Conservation (phyloP, 2,888 invertebrate genomes). For the Adelphocoris suturalis region DNA sequence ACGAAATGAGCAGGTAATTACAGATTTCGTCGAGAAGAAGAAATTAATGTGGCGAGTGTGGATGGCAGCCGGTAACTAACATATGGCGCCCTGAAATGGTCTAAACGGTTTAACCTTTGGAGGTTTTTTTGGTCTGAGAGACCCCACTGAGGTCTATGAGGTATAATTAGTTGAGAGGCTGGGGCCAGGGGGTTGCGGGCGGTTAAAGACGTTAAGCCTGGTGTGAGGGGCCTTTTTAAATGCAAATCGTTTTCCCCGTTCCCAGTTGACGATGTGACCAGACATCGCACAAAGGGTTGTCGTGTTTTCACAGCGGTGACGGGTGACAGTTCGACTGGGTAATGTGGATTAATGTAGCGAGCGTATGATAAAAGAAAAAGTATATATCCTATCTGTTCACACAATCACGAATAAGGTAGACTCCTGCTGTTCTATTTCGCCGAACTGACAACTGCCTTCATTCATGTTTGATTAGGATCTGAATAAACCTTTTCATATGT, state of each 20-base stretch:
- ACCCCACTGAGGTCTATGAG: conserved; percentile 2
- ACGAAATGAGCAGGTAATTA: conserved; percentile 7
- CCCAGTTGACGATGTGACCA: no score
- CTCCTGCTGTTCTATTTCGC: no score
- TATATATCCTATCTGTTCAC: no score
- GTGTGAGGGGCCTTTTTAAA: not conserved
- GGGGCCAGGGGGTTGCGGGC: not conserved
- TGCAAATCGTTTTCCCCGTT: not conserved
- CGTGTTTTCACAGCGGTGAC: no score
- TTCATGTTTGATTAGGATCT: no score
- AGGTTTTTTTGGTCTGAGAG: not conserved
- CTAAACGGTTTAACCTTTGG: conserved; percentile 25
- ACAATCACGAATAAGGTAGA: no score
- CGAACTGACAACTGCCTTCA: no score
- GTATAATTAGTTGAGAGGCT: not conserved
- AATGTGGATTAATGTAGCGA: no score
- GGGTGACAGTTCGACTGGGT: no score
- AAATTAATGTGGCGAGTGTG: conserved; percentile 8
- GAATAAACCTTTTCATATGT: no score
- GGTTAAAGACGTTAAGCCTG: not conserved
- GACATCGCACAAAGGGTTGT: no score
- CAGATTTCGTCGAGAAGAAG: conserved; percentile 2
- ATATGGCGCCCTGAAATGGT: conserved; percentile 24
- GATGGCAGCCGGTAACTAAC: conserved; percentile 21
- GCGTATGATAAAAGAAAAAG: no score